Evolutionary conservation across 2,797 vertebrate genomes (phyloP), one percentile per base, ranked within the genome.

Genomic region (Neoniphon sammara): DNA sequence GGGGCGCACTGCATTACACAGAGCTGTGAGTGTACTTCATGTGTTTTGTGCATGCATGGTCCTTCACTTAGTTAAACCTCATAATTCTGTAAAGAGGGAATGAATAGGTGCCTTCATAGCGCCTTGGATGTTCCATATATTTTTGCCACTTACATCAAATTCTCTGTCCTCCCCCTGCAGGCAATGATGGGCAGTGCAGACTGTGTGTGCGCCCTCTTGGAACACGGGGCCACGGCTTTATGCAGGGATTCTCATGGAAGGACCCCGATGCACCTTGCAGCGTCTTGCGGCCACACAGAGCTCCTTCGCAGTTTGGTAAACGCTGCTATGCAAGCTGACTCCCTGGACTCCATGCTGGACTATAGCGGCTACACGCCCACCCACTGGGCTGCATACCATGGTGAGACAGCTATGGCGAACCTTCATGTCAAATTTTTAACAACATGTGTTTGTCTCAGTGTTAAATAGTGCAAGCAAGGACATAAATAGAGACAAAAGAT

Each of bases 361-460:
- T 96, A 96, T 91, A 96, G 94, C 12, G 96, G 96, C 78, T 97
- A 96, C 95, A 97, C 95, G 0, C 72, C 97, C 94, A 73, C 94
- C 91, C 97, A 98, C 94, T 99, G 97, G 97, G 97, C 97, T 82
- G 96, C 96, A 34, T 96, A 98, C 92, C 94, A 96, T n/a, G 98
- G 98, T 99, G 71, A 89, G 89, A 66, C 56, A 55, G 15, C 27
- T 30, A 55, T 55, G 21, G 56, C n/a, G n/a, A 58, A 2, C 3
- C 36, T 56, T 5, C 31, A 34, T 5, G 15, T 7, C 39, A 15
- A 42, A 42, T 42, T 15, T 2, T 39, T 1, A 44, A 15, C 14
- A 46, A 17, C 15, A 46, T 6, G 5, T 14, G 44, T 46, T 17
- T 46, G 44, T 12, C 11, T 42, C 12, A 14, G 12, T 42, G 39